phyloP scores from a whole-genome alignment of 1,140 invertebrate genomes.

The Tetraneura akinire region DNA sequence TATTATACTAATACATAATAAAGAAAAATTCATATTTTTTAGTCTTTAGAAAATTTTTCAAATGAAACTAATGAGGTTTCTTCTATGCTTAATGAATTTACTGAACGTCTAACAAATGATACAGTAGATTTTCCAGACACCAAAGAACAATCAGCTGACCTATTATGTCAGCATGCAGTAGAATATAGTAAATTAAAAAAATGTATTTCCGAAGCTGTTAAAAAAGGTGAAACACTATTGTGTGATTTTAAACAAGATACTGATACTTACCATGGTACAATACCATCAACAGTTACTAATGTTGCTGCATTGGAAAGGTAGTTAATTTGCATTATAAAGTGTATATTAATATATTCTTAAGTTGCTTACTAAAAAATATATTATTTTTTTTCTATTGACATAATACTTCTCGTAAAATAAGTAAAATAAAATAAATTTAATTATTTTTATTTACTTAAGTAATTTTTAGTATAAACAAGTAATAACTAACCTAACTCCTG shows the following conservation, averaged over 20 bases:
- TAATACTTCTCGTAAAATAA: neutral
- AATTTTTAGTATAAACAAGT: no score
- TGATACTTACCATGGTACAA: slow-evolving; percentile 57
- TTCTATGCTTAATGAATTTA: slow-evolving; percentile 79
- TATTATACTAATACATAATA: neutral
- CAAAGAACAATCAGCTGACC: slow-evolving; percentile 26
- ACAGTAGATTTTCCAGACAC: slow-evolving; percentile 51
- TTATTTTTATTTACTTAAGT: no score
- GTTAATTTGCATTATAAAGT: slow-evolving; percentile 32
- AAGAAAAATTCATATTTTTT: slow-evolving; percentile 37
- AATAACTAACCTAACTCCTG: no score
- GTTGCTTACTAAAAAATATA: no score
- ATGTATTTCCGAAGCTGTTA: slow-evolving; percentile 77
- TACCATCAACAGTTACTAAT: slow-evolving; percentile 75
- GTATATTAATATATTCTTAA: no score
- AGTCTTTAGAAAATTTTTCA: slow-evolving; percentile 94
- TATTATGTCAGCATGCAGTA: slow-evolving; percentile 51
- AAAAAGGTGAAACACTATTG: slow-evolving; percentile 81
- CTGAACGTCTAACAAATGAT: slow-evolving; percentile 70
- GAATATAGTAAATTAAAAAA: slow-evolving; percentile 73
- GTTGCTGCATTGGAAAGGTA: slow-evolving; percentile 90
- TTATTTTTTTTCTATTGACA: neutral
- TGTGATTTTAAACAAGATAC: slow-evolving; percentile 63
- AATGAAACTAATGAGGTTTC: slow-evolving; percentile 86
- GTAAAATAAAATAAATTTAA: no score